phyloP scores from a whole-genome alignment of 2,888 invertebrate genomes.

The Agonopterix alstromeriana region DNA sequence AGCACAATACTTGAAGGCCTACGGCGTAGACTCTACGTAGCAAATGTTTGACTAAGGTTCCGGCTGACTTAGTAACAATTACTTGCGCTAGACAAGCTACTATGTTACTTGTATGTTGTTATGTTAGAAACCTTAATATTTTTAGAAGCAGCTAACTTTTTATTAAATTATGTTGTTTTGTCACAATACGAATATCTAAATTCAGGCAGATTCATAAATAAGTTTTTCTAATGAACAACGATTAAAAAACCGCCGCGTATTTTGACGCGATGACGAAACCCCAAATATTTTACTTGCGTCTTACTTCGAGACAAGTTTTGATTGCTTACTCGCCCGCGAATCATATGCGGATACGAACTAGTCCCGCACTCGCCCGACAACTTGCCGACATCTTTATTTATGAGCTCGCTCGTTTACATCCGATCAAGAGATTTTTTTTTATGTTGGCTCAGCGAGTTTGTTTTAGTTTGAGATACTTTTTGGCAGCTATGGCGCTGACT shows the following conservation, averaged over 20 bases:
- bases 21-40: constrained; percentile 4
- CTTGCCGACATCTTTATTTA: constrained; percentile 55
- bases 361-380: constrained; percentile 34
- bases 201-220: too few species aligned
- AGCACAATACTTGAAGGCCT: neutral
- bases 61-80: neutral
- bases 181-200: too few species aligned
- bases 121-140: too few species aligned
- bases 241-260: too few species aligned
- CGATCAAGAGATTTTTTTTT: constrained; percentile 39
- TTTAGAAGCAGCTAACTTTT: too few species aligned
- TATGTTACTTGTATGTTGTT: neutral
- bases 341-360: constrained; percentile 41
- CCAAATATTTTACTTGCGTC: constrained; percentile 22
- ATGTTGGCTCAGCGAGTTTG: constrained; percentile 16
- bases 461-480: constrained; percentile 18
- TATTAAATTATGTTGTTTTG: too few species aligned
- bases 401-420: constrained; percentile 48
- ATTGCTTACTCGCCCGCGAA: constrained; percentile 54
- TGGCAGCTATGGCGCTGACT: constrained; percentile 4
- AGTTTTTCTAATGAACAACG: too few species aligned
- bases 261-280: neutral
- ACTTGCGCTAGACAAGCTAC: neutral
- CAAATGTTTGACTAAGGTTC: neutral
- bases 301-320: constrained; percentile 36